These are phyloP conservation scores for Elymnias hypermnestra DNA, from an alignment of 1,140 invertebrate genomes.

Conservation along the genomic window DNA sequence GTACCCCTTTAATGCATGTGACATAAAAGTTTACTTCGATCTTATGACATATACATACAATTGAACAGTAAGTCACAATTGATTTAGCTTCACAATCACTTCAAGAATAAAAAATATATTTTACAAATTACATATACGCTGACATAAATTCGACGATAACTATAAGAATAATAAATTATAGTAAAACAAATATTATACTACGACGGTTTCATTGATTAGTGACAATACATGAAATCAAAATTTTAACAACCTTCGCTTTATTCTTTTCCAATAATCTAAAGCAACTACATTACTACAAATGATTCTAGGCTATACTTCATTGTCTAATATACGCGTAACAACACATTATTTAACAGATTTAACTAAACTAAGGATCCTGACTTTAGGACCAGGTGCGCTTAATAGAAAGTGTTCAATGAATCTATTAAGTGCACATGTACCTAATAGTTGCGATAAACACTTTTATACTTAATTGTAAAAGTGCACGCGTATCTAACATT, in stretches of 20 bases:
- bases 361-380: conserved; percentile 28
- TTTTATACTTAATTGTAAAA: too few relatives aligned
- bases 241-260: conserved; percentile 21
- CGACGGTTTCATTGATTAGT: not conserved
- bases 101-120: conserved; percentile 11
- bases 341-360: conserved; percentile 30
- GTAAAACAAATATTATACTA: not conserved
- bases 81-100: conserved; percentile 21
- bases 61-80: conserved; percentile 30
- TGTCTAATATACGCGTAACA: conserved; percentile 43
- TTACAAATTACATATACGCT: conserved; percentile 17
- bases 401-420: too few relatives aligned
- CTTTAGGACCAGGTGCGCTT: too few relatives aligned
- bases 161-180: conserved; percentile 1
- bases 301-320: conserved; percentile 36
- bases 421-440: too few relatives aligned
- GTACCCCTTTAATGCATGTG: conserved; percentile 24
- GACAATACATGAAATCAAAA: too few relatives aligned
- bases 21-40: not conserved
- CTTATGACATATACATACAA: conserved; percentile 21
- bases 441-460: too few relatives aligned
- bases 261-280: conserved; percentile 26
- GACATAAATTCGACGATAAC: conserved; percentile 11
- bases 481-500: not conserved
- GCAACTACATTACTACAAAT: conserved; percentile 39